Conservation (phyloP, 2,797 vertebrate species). For the Anolis apletophallus region DNA sequence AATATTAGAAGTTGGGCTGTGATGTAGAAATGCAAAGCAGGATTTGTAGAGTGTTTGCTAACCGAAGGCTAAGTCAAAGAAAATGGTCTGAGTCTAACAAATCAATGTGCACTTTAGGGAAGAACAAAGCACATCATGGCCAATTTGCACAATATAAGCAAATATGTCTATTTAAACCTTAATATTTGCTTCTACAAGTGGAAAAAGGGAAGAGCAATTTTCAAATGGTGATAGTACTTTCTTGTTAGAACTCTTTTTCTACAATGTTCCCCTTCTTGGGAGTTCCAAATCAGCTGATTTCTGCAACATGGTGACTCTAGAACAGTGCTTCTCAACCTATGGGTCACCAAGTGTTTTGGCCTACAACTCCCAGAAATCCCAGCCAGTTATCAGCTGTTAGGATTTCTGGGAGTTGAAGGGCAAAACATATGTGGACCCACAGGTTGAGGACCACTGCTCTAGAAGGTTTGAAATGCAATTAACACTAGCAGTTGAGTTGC, state of each 20-base stretch:
- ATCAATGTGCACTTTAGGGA: conserved; percentile 9
- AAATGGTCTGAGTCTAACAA: conserved; percentile 59
- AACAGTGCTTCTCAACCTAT: too few species aligned
- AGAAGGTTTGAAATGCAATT: background rate
- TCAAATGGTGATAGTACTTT: background rate
- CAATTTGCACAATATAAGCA: background rate
- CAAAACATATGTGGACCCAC: too few species aligned
- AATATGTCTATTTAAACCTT: background rate
- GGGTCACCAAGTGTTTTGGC: too few species aligned
- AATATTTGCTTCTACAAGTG: background rate
- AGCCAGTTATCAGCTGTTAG: too few species aligned
- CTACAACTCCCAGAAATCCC: too few species aligned
- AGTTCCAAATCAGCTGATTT: background rate
- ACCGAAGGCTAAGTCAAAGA: conserved; percentile 61
- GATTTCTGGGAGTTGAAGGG: too few species aligned
- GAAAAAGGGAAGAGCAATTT: background rate
- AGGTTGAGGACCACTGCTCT: background rate
- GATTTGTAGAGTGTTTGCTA: conserved; percentile 58
- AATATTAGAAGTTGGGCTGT: conserved; percentile 65
- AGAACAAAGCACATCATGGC: background rate
- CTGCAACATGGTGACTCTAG: background rate
- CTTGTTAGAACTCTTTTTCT: background rate
- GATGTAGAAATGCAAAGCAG: conserved; percentile 68
- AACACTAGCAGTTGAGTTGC: background rate
- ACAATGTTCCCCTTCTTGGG: background rate